Base-by-base conservation (phyloP, 2,797 vertebrate species). In the Brachymystax lenok region DNA sequence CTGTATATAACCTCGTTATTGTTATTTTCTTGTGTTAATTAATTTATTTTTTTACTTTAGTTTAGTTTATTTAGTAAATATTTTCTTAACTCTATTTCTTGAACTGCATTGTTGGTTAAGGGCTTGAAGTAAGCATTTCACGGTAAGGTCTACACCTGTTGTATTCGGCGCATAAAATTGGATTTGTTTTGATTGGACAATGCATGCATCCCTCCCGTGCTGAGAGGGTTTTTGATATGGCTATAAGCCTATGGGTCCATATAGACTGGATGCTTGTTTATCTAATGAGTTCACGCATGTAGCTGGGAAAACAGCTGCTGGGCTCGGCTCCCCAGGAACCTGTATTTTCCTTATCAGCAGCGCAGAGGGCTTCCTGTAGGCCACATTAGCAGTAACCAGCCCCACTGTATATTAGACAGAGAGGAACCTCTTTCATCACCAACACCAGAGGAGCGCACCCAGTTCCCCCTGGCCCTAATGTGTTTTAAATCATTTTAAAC, bases 401-500 rank as follows among this genome's bases (percentile, higher is more conserved):
- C 77, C 28, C 82, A 40, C 61, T 21, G 16, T 27, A 78, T 76
- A 85, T 85, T 87, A 80, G 78, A 81, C 67, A 82, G 82, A 74
- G 30, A 59, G 79, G 76, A 80, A 69, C 74, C 79, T 84, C 86
- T 85, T 77, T 88, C 88, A 88, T 84, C 81, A 4, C 81, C 2
- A 61, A 77, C 82, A 76, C 79, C 82, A 77, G 74, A 6, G 2
- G 80, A 13, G 40, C 10, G 40, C 40, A 13, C 40, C 40, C 40
- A 86, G 75, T 59, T 71, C 79, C 84, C 4, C 70, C 27, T 52
- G 51, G 76, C 78, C 79, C 77, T 87, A 89, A 90, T 91, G 89
- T 86, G 79, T 87, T 90, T 88, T 86, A 91, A 91, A 92, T 87
- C 3, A n/a, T n/a, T n/a, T n/a, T n/a, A n/a, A n/a, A 82, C 75